Evolutionary conservation across 1,140 invertebrate genomes (phyloP).

Genomic region (Aphis craccivora): DNA sequence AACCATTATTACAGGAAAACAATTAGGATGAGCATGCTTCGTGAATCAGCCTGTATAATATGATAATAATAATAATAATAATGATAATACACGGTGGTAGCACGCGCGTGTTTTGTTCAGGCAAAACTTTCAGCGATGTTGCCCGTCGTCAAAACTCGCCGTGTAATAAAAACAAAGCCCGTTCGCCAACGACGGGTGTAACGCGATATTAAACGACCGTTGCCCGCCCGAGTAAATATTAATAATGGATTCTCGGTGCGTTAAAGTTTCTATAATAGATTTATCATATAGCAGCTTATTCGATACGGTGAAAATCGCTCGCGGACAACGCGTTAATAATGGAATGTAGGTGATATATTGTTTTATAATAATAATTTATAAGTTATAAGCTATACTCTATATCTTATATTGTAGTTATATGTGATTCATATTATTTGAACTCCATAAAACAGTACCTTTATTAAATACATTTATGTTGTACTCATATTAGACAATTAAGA

Average conservation of each 20-base stretch:
- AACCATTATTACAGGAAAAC: background rate
- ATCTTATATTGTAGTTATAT: background rate
- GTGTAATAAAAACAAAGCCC: slow-evolving; percentile 39
- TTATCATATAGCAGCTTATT: background rate
- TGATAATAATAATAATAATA: background rate
- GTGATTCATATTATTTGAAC: background rate
- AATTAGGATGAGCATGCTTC: background rate
- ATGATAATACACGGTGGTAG: background rate
- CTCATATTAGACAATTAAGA: too few relatives aligned
- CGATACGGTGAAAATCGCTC: background rate
- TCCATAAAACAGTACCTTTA: background rate
- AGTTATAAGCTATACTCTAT: background rate
- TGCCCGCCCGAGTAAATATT: slow-evolving; percentile 32
- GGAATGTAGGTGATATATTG: background rate
- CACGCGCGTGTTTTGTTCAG: background rate
- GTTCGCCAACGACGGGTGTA: background rate
- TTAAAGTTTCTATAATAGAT: slow-evolving; percentile 12
- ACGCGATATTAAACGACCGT: slow-evolving; percentile 36
- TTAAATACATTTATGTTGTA: background rate
- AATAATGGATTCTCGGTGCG: slow-evolving; percentile 30
- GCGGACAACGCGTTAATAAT: background rate
- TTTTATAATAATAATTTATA: slow-evolving; percentile 17
- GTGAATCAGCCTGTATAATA: background rate
- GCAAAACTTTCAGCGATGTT: background rate
- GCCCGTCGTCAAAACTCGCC: slow-evolving; percentile 40